Conservation (phyloP, 2,888 invertebrate genomes). For the Drosophila limbata region DNA sequence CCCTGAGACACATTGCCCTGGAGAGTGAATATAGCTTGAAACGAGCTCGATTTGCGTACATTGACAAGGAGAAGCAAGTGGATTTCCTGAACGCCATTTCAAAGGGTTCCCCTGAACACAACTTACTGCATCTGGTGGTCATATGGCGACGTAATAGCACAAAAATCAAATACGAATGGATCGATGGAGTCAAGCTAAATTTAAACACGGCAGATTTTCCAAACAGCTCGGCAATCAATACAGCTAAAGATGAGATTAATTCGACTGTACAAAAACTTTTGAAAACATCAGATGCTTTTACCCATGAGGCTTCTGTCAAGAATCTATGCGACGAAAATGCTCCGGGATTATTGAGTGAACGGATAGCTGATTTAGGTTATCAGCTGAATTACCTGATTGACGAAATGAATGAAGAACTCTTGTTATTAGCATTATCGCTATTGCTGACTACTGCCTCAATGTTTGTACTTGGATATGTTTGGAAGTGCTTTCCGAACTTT, state of each 20-base stretch:
- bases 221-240: slow-evolving; percentile 88
- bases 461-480: slow-evolving; percentile 92
- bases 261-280: slow-evolving; percentile 90
- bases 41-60: slow-evolving; percentile 94
- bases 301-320: slow-evolving; percentile 92
- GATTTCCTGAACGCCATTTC: slow-evolving; percentile 90
- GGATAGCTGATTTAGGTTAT: slow-evolving; percentile 88
- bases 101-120: slow-evolving; percentile 87
- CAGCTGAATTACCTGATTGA: slow-evolving; percentile 90
- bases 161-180: slow-evolving; percentile 96
- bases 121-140: slow-evolving; percentile 92
- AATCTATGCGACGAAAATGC: slow-evolving; percentile 93
- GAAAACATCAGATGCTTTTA: slow-evolving; percentile 90
- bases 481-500: slow-evolving; percentile 90
- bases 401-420: slow-evolving; percentile 91
- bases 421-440: slow-evolving; percentile 92
- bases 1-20: slow-evolving; percentile 90
- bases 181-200: slow-evolving; percentile 84
- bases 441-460: slow-evolving; percentile 92
- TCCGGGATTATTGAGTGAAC: slow-evolving; percentile 89
- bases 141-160: slow-evolving; percentile 95
- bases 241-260: slow-evolving; percentile 90
- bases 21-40: slow-evolving; percentile 88
- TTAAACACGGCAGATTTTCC: slow-evolving; percentile 82
- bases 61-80: slow-evolving; percentile 91